A percentile compares a stretch with the other conserved stretches of the same genome.
Conservation (phyloP, 2,888 invertebrate species). For the Cheilosia vulpina region DNA sequence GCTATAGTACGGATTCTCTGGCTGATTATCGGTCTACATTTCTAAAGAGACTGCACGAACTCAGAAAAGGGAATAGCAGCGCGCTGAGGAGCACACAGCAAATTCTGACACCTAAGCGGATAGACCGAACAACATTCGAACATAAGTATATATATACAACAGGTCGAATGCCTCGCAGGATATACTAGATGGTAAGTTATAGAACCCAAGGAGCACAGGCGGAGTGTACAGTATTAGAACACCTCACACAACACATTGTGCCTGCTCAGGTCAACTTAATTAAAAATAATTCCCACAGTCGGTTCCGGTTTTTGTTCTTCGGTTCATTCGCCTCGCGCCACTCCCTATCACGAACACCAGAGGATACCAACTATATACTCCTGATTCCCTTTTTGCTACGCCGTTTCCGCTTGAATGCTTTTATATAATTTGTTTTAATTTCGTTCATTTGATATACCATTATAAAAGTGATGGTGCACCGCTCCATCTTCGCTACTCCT, state of each 20-base stretch:
- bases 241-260: constrained; percentile 6
- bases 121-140: constrained; percentile 30
- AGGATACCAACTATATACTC: constrained; percentile 26
- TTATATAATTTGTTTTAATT: constrained; percentile 70
- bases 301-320: constrained; percentile 48
- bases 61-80: constrained; percentile 13
- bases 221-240: constrained; percentile 16
- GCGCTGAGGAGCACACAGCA: constrained; percentile 9
- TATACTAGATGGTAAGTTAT: neutral
- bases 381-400: constrained; percentile 2
- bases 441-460: constrained; percentile 50
- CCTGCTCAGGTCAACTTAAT: constrained; percentile 78
- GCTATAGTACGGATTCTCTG: neutral
- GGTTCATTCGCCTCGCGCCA: constrained; percentile 44
- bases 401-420: constrained; percentile 53
- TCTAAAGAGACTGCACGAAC: constrained; percentile 4
- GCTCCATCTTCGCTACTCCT: constrained; percentile 39
- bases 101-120: constrained; percentile 18
- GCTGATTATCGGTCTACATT: constrained; percentile 29
- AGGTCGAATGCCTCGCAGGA: neutral
- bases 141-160: constrained; percentile 15
- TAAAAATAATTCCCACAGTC: constrained; percentile 70
- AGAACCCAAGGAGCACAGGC: neutral
- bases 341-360: constrained; percentile 34
- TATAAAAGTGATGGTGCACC: constrained; percentile 13